These are phyloP conservation scores for Neoarius graeffei DNA, from an alignment of 2,113 vertebrate genomes.

Conservation along the genomic window DNA sequence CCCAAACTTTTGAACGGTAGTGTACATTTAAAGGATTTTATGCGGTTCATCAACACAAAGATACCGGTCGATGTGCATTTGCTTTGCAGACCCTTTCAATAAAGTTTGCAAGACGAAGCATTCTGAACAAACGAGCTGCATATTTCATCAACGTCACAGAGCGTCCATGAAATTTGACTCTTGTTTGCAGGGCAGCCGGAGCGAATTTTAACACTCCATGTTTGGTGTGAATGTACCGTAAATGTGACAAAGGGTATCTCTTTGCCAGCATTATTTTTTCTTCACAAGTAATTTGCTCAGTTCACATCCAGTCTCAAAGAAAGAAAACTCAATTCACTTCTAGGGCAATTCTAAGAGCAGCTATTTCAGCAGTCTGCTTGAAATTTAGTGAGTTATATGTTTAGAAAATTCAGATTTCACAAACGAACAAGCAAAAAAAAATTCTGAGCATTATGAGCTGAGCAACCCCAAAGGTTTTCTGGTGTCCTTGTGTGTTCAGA, in stretches of 20 bases:
- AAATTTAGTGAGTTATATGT: neutral
- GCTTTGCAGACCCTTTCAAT: too few relatives aligned
- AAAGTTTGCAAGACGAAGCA: too few relatives aligned
- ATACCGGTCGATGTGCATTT: too few relatives aligned
- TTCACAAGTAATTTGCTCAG: neutral
- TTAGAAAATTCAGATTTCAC: neutral
- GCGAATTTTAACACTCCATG: too few relatives aligned
- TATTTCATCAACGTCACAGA: too few relatives aligned
- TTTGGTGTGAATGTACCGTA: too few relatives aligned
- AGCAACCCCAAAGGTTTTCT: neutral
- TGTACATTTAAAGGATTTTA: too few relatives aligned
- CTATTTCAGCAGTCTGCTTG: neutral
- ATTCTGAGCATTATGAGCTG: neutral
- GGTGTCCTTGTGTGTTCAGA: neutral
- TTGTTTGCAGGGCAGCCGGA: too few relatives aligned
- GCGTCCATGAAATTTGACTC: too few relatives aligned
- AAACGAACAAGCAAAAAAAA: neutral
- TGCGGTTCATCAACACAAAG: too few relatives aligned
- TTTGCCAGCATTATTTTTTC: neutral
- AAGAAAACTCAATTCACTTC: neutral
- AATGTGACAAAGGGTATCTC: neutral
- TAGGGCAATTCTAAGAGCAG: neutral
- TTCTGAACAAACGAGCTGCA: too few relatives aligned
- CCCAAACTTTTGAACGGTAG: too few relatives aligned
- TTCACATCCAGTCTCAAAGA: neutral